Conservation (phyloP, 2,888 invertebrate species). For the Platypus cylindrus region DNA sequence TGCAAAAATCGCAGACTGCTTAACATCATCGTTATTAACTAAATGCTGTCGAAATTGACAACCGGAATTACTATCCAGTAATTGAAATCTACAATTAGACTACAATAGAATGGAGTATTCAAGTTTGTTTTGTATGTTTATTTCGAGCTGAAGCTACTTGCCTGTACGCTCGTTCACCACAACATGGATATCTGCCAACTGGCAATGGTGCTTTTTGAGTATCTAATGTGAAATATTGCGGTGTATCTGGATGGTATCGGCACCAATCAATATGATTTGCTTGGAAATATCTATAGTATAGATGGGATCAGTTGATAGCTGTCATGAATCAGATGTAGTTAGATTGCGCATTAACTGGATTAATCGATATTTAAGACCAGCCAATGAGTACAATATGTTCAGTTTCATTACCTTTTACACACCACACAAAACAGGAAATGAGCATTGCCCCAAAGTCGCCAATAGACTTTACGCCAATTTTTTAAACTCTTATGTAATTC, state of each 20-base stretch:
- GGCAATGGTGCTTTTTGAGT: conserved; percentile 51
- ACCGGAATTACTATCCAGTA: conserved; percentile 49
- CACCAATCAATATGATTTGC: conserved; percentile 71
- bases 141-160: background rate
- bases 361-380: no score
- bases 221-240: conserved; percentile 64
- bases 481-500: conserved; percentile 65
- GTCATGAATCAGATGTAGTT: no score
- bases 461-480: conserved; percentile 80
- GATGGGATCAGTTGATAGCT: background rate
- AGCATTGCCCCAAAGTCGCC: conserved; percentile 86
- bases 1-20: conserved; percentile 53
- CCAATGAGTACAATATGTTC: no score
- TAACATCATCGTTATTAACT: conserved; percentile 43
- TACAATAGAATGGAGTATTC: no score
- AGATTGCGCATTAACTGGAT: no score
- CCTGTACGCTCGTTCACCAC: conserved; percentile 69
- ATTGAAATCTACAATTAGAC: conserved; percentile 52
- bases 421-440: conserved; percentile 73
- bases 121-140: no score
- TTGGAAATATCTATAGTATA: conserved; percentile 46
- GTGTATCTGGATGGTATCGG: conserved; percentile 62
- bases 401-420: conserved; percentile 44
- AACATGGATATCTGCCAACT: conserved; percentile 67
- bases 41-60: conserved; percentile 69